Base-by-base conservation (phyloP, 1,140 invertebrate species). In the Dufourea novaeangliae region DNA sequence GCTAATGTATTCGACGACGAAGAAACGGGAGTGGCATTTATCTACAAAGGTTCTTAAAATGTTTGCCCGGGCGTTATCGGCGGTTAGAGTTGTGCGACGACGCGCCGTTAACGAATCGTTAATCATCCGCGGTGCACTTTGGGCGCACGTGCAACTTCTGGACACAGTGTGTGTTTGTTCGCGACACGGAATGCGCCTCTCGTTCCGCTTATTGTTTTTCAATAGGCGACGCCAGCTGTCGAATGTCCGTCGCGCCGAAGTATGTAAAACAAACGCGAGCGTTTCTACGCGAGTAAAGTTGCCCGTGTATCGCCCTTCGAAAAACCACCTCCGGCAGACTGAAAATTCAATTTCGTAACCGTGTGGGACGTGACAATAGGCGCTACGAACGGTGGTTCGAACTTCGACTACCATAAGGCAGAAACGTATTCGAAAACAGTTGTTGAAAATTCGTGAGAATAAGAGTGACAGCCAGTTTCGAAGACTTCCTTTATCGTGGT, bases 51-150 rank as follows among this genome's bases (percentile, higher is more conserved):
- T 67, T 67, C 25, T 74, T 67, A 56, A 56, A 56, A 50, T 54
- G 46, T 67, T 74, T 74, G 71, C 34, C 20, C 54, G 8, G 14
- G n/a, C 12, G 62, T 67, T 74, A 74, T 67, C 71, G 20, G 14
- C 12, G 37, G 37, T 14, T 32, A 32, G 14, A 20, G 22, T 50
- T 54, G 46, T 66, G 37, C 27, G n/a, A 12, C 32, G 46, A 37
- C 29, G n/a, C n/a, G 56, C 14, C 29, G 56, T 66, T 67, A 74
- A 66, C 62, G 39, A 41, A 67, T 66, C 50, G 50, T 74, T 74
- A 74, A 74, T 74, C 71, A 74, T 67, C 50, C 27, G 32, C n/a
- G n/a, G 50, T 34, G 62, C 37, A 67, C 71, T 56, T 74, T 66
- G 27, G 62, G 37, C 46, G 17, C 71, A 74, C 71, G 50, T 67